phyloP scores from a whole-genome alignment of 2,113 vertebrate species.

The Seriola quinqueradiata region DNA sequence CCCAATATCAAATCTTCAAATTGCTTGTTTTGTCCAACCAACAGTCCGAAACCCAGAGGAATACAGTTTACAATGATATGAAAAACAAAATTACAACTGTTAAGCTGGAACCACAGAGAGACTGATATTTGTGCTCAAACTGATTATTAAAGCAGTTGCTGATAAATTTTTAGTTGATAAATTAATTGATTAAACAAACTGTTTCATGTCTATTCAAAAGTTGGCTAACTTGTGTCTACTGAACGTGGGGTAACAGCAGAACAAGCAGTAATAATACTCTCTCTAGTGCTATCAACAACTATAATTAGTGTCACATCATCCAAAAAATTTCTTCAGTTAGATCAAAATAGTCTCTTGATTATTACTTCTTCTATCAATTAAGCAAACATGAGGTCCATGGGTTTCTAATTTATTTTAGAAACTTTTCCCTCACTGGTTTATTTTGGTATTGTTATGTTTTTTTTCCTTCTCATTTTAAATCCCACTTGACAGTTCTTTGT shows the following conservation, averaged over 20 bases:
- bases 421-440: conserved; percentile 32
- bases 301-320: background rate
- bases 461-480: conserved; percentile 59
- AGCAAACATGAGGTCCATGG: conserved; percentile 1
- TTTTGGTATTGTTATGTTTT: conserved; percentile 46
- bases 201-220: background rate
- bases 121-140: background rate
- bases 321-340: background rate
- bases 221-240: background rate
- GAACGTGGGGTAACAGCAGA: background rate
- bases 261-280: too few species aligned
- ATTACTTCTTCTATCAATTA: conserved; percentile 25
- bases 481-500: conserved; percentile 71
- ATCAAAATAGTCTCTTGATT: background rate
- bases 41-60: too few species aligned
- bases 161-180: background rate
- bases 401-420: conserved; percentile 12
- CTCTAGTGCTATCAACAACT: background rate
- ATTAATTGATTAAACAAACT: background rate
- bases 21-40: background rate
- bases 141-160: background rate
- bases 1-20: background rate
- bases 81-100: background rate
- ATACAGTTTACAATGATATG: too few species aligned
- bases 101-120: background rate